These are phyloP conservation scores for Gadopsis marmoratus DNA, from an alignment of 2,797 vertebrate species.

Conservation along the genomic window DNA sequence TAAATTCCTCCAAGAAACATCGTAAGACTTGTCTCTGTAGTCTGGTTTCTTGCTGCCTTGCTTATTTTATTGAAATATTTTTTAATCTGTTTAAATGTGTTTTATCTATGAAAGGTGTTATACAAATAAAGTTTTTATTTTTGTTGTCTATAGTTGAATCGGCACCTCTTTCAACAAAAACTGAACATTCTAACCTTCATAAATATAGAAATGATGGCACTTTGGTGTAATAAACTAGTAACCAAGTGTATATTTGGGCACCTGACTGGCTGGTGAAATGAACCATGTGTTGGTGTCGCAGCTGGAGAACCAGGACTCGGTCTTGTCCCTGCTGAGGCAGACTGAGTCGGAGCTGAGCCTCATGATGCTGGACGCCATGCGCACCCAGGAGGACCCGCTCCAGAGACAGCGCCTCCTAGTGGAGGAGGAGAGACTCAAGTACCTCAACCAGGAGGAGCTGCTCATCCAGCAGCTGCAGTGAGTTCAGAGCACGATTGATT, in stretches of 20 bases:
- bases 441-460: constrained; percentile 96
- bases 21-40: background rate
- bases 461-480: constrained; percentile 97
- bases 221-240: background rate
- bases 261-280: background rate
- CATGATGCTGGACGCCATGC: constrained; percentile 92
- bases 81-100: background rate
- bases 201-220: background rate
- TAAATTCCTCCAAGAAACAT: background rate
- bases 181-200: background rate
- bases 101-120: too few relatives aligned
- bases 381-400: constrained; percentile 95
- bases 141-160: too few relatives aligned
- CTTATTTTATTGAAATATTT: background rate
- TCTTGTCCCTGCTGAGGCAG: constrained; percentile 91
- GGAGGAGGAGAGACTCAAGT: constrained; percentile 96
- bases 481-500: constrained; percentile 63
- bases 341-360: constrained; percentile 94
- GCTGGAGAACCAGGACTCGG: constrained; percentile 95
- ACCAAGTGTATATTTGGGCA: too few relatives aligned
- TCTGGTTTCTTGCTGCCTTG: background rate
- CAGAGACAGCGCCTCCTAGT: constrained; percentile 96
- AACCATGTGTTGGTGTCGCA: constrained; percentile 60
- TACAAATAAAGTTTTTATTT: too few relatives aligned
- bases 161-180: too few relatives aligned